Base-by-base conservation (phyloP, 2,113 vertebrate genomes). In the Tonatia bakeri region DNA sequence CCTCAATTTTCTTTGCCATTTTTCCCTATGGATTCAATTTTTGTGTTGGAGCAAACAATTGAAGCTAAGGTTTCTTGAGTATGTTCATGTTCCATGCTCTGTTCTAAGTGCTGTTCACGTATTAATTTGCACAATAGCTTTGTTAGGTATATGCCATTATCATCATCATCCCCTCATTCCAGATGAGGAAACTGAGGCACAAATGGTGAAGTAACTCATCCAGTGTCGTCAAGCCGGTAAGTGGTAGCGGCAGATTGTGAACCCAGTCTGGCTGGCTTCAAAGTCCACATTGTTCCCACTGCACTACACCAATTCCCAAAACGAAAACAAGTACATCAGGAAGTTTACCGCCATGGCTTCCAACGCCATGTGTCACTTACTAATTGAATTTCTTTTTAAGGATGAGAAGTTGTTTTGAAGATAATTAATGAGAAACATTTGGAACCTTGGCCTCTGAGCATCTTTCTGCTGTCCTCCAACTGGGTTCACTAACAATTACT, bases 381-480 rank as follows among this genome's bases (percentile, higher is more conserved):
- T 96, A 94, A 96, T 65, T 96, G 73, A 89, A 81, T 17, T 86
- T 73, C 95, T 31, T 91, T 61, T 61, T 61, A 79, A 96, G 82
- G 86, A 85, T 93, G 86, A 69, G 86, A 85, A 54, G 79, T 80
- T 96, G 96, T 94, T 96, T 96, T 93, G 95, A 93, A 95, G 92
- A 95, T 91, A 94, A 97, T 93, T 96, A 97, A 97, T 88, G 92
- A 97, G 85, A 95, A 96, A 92, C 92, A 96, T 95, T 96, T 93
- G 85, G 95, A 94, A 73, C 70, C 52, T 80, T 85, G 90, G 70
- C 90, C 94, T 92, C 80, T 45, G 80, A 70, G 75, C 33, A 47
- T 75, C 72, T 94, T 81, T 75, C 65, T 33, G 12, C 50, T 9
- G 10, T 91, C 87, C 65, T 93, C 95, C 80, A 96, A 76, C 31